phyloP scores from a whole-genome alignment of 2,888 invertebrate species.

The Drosophila neonasuta region DNA sequence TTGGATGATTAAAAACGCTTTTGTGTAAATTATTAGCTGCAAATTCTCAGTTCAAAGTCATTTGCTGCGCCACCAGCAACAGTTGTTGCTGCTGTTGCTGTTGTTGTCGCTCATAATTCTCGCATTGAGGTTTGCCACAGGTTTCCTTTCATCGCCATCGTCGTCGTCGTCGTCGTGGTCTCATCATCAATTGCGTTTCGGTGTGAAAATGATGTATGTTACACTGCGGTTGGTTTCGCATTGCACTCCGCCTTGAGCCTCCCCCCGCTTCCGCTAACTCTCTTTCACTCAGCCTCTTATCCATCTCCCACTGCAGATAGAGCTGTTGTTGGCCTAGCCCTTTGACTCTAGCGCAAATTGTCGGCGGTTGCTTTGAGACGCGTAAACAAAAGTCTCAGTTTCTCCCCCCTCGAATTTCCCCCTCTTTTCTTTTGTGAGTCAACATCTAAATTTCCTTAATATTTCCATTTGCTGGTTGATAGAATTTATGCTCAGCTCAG shows the following conservation, averaged over 20 bases:
- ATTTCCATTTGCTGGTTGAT: conserved; percentile 72
- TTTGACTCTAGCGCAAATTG: conserved; percentile 49
- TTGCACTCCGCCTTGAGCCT: conserved; percentile 27
- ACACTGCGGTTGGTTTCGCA: conserved; percentile 75
- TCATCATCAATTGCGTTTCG: conserved; percentile 68
- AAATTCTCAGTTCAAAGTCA: conserved; percentile 72
- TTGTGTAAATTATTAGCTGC: conserved; percentile 79
- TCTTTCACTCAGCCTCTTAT: too few species aligned
- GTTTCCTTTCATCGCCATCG: conserved; percentile 49
- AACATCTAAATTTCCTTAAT: conserved; percentile 73
- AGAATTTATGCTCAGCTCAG: conserved; percentile 63
- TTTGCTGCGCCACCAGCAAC: conserved; percentile 54
- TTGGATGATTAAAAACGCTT: conserved; percentile 77
- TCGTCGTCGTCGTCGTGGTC: conserved; percentile 29
- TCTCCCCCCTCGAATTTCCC: not conserved
- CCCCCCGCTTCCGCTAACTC: not conserved
- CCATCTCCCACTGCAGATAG: not conserved
- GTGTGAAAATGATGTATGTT: conserved; percentile 78
- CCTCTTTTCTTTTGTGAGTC: conserved; percentile 8
- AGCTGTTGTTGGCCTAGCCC: conserved; percentile 35
- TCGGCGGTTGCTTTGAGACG: conserved; percentile 67
- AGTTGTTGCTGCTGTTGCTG: conserved; percentile 41
- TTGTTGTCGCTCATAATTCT: conserved; percentile 72
- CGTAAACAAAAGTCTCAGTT: conserved; percentile 45
- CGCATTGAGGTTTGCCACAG: conserved; percentile 76